phyloP scores from a whole-genome alignment of 2,113 vertebrate genomes.

The Neogobius melanostomus region DNA sequence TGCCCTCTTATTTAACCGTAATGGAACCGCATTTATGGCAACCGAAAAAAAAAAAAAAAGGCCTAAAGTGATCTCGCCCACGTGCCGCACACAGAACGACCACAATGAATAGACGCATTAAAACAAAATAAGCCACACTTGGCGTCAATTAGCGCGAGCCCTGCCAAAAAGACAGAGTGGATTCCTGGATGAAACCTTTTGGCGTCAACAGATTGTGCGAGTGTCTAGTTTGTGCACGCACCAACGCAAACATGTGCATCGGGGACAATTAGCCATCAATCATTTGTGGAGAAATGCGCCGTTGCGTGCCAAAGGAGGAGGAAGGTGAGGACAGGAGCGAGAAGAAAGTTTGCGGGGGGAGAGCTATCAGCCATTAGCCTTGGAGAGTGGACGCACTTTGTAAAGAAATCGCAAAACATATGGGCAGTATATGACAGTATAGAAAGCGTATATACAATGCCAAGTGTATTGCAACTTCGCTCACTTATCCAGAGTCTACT shows the following conservation, averaged over 20 bases:
- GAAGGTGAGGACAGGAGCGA: conserved; percentile 29
- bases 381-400: conserved; percentile 35
- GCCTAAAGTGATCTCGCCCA: conserved; percentile 28
- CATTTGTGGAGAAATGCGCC: conserved; percentile 45
- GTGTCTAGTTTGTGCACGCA: conserved; percentile 34
- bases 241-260: conserved; percentile 58
- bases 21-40: conserved; percentile 44
- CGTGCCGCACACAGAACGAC: conserved; percentile 23
- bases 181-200: conserved; percentile 58
- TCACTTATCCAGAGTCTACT: no score
- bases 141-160: conserved; percentile 30
- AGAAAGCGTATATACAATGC: background rate
- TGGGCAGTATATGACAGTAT: conserved; percentile 26
- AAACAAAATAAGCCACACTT: conserved; percentile 34
- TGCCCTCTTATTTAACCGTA: conserved; percentile 31
- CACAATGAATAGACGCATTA: conserved; percentile 21
- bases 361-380: conserved; percentile 44
- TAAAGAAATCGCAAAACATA: conserved; percentile 45
- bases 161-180: conserved; percentile 40
- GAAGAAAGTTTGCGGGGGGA: background rate
- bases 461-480: no score
- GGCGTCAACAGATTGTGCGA: conserved; percentile 43
- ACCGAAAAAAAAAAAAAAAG: background rate
- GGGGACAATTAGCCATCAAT: conserved; percentile 64
- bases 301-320: conserved; percentile 44